Evolutionary conservation across 2,113 vertebrate genomes (phyloP), one percentile per base, ranked within the genome.

Genomic region (Cebus imitator): DNA sequence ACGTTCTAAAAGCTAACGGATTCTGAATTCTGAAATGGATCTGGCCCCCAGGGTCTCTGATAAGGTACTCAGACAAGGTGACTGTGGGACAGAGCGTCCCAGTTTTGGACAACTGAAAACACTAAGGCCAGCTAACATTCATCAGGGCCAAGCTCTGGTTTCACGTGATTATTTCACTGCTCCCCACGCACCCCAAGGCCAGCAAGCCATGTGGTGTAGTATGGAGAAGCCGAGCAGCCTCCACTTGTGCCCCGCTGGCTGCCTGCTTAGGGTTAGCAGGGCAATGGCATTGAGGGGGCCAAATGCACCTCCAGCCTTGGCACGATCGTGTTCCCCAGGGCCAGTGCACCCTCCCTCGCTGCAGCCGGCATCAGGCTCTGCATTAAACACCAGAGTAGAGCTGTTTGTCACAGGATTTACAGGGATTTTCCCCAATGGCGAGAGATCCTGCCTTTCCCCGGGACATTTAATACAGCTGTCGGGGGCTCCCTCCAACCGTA

Each of bases 11-110:
- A 17, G 52, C 68, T 52, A 35, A 58, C 61, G 40, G 61, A 58
- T 52, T 70, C 79, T 68, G 52, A 61, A 72, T 83, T 87, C 76
- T 87, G 84, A 94, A 96, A 95, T 21, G 64, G 91, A 87, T 84
- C 95, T 1, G 43, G 85, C 87, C 86, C 82, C 64, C 27, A n/a
- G 58, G 12, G 73, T 40, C 93, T 94, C 91, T 30, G 87, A 95
- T 57, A 61, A 91, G 37, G 61, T 66, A 58, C 30, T 32, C 84
- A 5, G 70, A 88, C 45, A 64, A 76, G 52, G 45, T 32, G 48
- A 9, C 45, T 17, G 18, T 3, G 35, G 55, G 12, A 35, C 4
- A 17, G 25, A 23, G 16, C 1, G 2, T 57, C 72, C 90, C 58
- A 21, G 3, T 10, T 58, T 6, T 25, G 61, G 43, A 78, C 87